Percentiles rank a stretch among this genome's conserved stretches.
Conservation (phyloP, 35 echinoderm and acorn worm genomes). For the Diadema setosum region DNA sequence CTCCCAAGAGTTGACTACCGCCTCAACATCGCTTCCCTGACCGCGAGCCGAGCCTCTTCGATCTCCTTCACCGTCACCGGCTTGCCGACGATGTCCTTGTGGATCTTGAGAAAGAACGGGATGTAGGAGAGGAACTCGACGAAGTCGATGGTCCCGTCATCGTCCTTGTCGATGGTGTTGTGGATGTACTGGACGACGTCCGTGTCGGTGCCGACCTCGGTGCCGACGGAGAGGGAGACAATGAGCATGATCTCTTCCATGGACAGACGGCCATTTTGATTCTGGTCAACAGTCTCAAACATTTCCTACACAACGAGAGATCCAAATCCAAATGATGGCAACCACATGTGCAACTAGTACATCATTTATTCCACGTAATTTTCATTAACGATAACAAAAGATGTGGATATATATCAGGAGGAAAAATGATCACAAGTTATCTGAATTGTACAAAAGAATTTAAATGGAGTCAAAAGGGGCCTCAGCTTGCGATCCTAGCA, state of each 20-base stretch:
- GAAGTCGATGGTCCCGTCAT: constrained; percentile 76
- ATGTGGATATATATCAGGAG: too few species aligned
- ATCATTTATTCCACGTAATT: too few species aligned
- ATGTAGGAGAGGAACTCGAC: constrained; percentile 85
- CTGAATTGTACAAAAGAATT: too few species aligned
- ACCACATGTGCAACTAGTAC: too few species aligned
- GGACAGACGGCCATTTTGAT: constrained; percentile 50
- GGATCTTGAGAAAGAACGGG: constrained; percentile 85
- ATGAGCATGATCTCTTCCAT: constrained; percentile 83
- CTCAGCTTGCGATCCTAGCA: too few species aligned
- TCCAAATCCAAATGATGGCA: too few species aligned
- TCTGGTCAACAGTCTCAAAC: constrained; percentile 71
- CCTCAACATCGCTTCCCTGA: constrained; percentile 24
- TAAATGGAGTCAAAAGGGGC: too few species aligned
- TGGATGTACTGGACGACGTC: constrained; percentile 71
- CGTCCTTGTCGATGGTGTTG: constrained; percentile 71
- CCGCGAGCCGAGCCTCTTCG: constrained; percentile 48
- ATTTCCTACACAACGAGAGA: constrained; percentile 64
- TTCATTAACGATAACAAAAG: too few species aligned
- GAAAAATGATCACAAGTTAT: too few species aligned
- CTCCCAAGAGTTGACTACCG: neutral
- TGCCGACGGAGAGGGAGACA: constrained; percentile 32
- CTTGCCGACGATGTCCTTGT: constrained; percentile 61
- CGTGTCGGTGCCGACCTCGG: constrained; percentile 57
- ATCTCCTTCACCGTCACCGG: constrained; percentile 60